Conservation (phyloP, 2,113 vertebrate species). For the Pelodiscus sinensis region DNA sequence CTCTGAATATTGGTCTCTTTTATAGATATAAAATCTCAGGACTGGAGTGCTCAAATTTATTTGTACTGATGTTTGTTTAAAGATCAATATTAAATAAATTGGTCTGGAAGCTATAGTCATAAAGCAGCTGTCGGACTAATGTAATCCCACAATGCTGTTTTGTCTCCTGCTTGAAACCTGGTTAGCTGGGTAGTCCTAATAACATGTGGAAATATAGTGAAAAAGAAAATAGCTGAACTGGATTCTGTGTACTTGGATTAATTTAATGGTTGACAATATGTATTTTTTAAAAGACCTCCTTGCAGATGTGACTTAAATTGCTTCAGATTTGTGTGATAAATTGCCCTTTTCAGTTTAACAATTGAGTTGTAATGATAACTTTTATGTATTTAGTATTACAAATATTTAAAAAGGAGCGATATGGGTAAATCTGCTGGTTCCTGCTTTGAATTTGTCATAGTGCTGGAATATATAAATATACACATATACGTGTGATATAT, state of each 20-base stretch:
- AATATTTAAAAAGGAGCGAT: conserved; percentile 3
- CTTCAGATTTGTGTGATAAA: conserved; percentile 31
- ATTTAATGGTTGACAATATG: background rate
- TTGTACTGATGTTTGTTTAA: conserved; percentile 92
- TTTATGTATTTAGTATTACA: background rate
- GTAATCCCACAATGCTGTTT: conserved; percentile 91
- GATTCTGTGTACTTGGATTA: conserved; percentile 76
- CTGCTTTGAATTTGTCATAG: conserved; percentile 48
- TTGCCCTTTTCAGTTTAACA: background rate
- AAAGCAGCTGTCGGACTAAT: conserved; percentile 90
- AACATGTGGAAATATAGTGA: conserved; percentile 78
- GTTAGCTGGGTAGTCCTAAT: conserved; percentile 86
- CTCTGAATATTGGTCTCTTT: conserved; percentile 82
- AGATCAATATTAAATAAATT: conserved; percentile 94
- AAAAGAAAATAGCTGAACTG: conserved; percentile 82
- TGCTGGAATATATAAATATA: conserved; percentile 60
- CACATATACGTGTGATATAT: background rate
- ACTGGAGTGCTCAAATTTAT: conserved; percentile 86
- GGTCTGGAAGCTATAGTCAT: conserved; percentile 90
- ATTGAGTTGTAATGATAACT: background rate
- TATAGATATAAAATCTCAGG: conserved; percentile 83
- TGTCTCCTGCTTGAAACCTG: conserved; percentile 87
- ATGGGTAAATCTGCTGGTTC: conserved; percentile 39
- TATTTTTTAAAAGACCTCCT: conserved; percentile 10
- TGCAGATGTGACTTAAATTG: background rate